Evolutionary conservation across 2,888 invertebrate species (phyloP).

Genomic region (Mythimna albipuncta): DNA sequence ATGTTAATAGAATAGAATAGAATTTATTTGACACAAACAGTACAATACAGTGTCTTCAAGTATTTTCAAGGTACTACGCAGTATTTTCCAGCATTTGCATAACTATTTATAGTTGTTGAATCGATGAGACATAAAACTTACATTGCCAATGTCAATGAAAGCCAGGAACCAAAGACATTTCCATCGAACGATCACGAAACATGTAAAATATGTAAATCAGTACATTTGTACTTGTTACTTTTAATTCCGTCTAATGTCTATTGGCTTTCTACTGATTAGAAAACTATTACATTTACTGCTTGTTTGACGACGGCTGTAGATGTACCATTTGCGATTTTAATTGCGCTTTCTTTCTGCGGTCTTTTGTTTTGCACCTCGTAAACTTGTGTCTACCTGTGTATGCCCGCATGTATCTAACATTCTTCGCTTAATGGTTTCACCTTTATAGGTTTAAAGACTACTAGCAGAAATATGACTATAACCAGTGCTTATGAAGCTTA

Average conservation of each 20-base stretch:
- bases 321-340: constrained; percentile 37
- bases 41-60: not conserved
- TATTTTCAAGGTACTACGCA: constrained; percentile 4
- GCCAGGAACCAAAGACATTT: constrained; percentile 22
- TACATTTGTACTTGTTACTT: constrained; percentile 40
- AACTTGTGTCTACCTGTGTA: not conserved
- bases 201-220: constrained; percentile 46
- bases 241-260: constrained; percentile 27
- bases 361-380: constrained; percentile 4
- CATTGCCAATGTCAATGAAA: constrained; percentile 54
- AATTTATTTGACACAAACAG: too few species aligned
- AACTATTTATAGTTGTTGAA: constrained; percentile 36
- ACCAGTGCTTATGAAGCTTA: not conserved
- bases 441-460: not conserved
- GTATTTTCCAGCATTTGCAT: constrained; percentile 2
- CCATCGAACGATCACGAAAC: constrained; percentile 42
- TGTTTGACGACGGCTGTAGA: constrained; percentile 13
- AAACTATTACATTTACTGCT: constrained; percentile 29
- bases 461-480: not conserved
- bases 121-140: constrained; percentile 43
- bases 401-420: constrained; percentile 1
- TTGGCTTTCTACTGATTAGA: constrained; percentile 49
- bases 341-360: constrained; percentile 31
- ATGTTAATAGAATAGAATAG: too few species aligned
- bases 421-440: constrained; percentile 13